Evolutionary conservation across 2,113 vertebrate genomes (phyloP), one percentile per base, ranked within the genome.

Genomic region (Pontoporia blainvillei): DNA sequence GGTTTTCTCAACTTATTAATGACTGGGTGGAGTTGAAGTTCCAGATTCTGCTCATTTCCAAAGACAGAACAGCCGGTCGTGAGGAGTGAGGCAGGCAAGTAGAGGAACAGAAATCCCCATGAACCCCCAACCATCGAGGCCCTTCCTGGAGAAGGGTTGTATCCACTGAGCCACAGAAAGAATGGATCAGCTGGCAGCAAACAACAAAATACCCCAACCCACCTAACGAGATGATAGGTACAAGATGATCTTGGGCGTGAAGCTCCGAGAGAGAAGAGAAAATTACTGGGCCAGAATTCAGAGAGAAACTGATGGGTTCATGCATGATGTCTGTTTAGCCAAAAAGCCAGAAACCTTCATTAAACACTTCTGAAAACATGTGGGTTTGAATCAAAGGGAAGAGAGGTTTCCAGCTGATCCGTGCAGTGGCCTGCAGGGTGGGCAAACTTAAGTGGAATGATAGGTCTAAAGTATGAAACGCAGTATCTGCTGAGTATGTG

Each of bases 291-390:
- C 44, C 84, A 9, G 46, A 34, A 67, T 78, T 92, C 57, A 89
- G 46, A 86, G 75, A 90, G 87, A 72, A 82, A 69, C 49, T 2
- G n/a, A 64, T 49, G 62, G 20, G 8, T 64, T 94, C 41, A 44
- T 54, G 66, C 15, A 46, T 73, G 31, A 64, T 75, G 27, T 86
- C 86, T 97, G 23, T 87, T 97, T 76, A 88, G 71, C n/a, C 64
- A 49, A 86, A 93, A 84, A 92, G 34, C 31, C 76, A 95, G 61
- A 95, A 88, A 91, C 39, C 12, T 44, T 92, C 41, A 92, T 79
- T 92, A 91, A 97, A 91, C n/a, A 95, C 66, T 97, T 96, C 81
- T 92, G 20, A 23, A 91, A 96, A 96, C 87, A 62, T 81, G 49
- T 88, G 83, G 31, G 44, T 93, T 87, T 97, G 69, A 86, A 76